phyloP scores from a whole-genome alignment of 2,113 vertebrate species.

The Eupsittula cactorum region DNA sequence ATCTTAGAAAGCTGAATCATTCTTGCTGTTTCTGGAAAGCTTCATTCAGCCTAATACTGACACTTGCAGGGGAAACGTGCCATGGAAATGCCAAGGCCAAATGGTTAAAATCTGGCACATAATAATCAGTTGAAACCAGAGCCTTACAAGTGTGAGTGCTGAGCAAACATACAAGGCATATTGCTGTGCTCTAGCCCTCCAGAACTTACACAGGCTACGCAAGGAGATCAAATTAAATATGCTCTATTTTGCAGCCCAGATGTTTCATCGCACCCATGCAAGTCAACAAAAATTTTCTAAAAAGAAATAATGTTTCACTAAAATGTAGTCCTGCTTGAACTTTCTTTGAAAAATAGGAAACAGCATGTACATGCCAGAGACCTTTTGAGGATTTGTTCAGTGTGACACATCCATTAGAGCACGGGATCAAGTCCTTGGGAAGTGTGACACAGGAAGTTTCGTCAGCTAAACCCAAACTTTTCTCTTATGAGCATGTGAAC shows the following conservation, averaged over 20 bases:
- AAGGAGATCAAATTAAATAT: not conserved
- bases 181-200: not conserved
- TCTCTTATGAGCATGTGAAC: not conserved
- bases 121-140: not conserved
- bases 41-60: not conserved
- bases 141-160: not conserved
- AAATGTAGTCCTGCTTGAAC: not conserved
- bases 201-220: not conserved
- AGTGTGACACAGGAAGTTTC: not conserved
- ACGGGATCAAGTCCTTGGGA: not conserved
- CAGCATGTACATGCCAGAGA: rapidly evolving
- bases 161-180: not conserved
- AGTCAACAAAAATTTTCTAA: not conserved
- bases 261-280: not conserved
- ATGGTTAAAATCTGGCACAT: not conserved
- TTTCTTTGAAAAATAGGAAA: not conserved
- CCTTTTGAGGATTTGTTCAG: not conserved
- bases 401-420: not conserved
- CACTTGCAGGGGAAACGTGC: not conserved
- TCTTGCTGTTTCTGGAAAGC: slow-evolving; percentile 10
- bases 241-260: not conserved
- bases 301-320: not conserved
- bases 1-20: not conserved
- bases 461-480: not conserved
- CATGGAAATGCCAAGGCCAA: not conserved